A percentile compares a stretch with the other conserved stretches of the same genome.
phyloP scores from a whole-genome alignment of 2,113 vertebrate genomes.

The Apteryx owenii region DNA sequence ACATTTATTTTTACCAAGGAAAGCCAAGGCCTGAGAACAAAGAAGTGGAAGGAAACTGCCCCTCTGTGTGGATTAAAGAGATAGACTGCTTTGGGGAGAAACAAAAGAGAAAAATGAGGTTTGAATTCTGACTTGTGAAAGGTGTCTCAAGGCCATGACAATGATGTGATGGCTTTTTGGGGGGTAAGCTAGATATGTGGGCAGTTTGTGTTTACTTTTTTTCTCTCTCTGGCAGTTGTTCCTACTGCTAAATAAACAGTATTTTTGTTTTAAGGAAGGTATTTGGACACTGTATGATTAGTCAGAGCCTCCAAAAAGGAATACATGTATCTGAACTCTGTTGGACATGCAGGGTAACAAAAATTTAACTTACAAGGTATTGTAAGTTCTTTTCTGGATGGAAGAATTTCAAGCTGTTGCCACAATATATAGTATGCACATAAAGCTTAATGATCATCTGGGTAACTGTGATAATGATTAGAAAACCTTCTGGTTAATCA shows the following conservation, averaged over 20 bases:
- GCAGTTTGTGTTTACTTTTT: not conserved
- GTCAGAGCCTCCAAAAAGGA: not conserved
- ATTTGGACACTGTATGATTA: not conserved
- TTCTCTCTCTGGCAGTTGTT: not conserved
- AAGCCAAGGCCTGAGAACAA: not conserved
- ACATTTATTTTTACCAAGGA: not conserved
- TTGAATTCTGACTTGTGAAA: not conserved
- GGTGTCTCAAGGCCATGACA: not conserved
- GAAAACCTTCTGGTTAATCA: not conserved
- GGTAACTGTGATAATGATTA: not conserved
- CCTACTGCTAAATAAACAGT: not conserved
- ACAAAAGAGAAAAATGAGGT: not conserved
- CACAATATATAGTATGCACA: not conserved
- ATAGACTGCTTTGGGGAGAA: not conserved
- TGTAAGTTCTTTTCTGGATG: not conserved
- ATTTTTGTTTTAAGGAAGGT: not conserved
- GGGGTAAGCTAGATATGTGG: not conserved
- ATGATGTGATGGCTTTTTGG: not conserved
- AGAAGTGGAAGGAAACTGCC: not conserved
- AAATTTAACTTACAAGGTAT: not conserved
- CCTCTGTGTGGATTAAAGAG: not conserved
- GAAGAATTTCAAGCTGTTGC: not conserved
- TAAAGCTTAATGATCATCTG: not conserved
- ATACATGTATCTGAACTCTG: not conserved
- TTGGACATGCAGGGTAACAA: not conserved